phyloP scores from a whole-genome alignment of 1,140 invertebrate species.

The Camponotus pennsylvanicus region DNA sequence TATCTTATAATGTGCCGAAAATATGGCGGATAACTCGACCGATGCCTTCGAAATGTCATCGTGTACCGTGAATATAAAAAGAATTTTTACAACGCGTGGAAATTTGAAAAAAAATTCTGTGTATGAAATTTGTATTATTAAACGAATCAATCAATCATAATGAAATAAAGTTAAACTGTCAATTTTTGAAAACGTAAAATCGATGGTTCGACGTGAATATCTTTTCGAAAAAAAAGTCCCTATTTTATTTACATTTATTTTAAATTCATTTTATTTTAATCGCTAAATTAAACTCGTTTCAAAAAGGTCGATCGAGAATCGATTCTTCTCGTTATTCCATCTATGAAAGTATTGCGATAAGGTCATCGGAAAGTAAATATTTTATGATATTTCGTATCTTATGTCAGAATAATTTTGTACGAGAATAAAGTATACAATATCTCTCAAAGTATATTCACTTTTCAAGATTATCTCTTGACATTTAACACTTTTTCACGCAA shows the following conservation, averaged over 20 bases:
- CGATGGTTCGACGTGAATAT: too few relatives aligned
- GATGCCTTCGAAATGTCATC: not conserved
- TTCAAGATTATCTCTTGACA: not conserved
- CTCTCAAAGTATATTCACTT: constrained; percentile 21
- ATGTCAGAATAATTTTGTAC: not conserved
- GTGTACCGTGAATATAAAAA: not conserved
- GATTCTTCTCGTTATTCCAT: not conserved
- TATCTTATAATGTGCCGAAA: not conserved
- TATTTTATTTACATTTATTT: not conserved
- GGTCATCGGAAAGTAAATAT: not conserved
- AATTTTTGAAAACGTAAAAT: not conserved
- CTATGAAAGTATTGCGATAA: not conserved
- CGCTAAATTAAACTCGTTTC: not conserved
- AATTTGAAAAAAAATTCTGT: not conserved
- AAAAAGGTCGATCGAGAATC: not conserved
- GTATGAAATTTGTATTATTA: not conserved
- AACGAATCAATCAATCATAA: not conserved
- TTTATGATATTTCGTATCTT: not conserved
- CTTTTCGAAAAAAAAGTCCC: too few relatives aligned
- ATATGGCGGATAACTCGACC: not conserved
- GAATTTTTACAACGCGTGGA: not conserved
- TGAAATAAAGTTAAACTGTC: not conserved
- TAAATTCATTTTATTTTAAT: too few relatives aligned
- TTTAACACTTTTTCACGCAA: not conserved
- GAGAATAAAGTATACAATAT: not conserved